Evolutionary conservation across 2,888 invertebrate species (phyloP).

Genomic region (Spisula solida): DNA sequence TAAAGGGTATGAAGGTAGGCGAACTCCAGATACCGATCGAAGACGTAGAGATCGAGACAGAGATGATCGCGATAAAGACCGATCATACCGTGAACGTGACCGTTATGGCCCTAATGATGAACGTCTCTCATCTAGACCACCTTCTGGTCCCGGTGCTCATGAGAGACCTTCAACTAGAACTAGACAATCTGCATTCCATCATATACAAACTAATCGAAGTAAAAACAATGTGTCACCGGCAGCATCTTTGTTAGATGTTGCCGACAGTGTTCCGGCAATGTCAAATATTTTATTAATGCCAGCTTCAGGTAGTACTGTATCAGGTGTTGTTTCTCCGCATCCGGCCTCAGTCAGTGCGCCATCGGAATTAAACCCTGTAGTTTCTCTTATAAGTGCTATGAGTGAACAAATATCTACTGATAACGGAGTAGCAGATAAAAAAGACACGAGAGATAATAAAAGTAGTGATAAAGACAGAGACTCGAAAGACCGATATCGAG

Average conservation of each 20-base stretch:
- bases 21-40: slow-evolving; percentile 46
- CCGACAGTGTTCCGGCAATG: slow-evolving; percentile 74
- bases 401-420: slow-evolving; percentile 72
- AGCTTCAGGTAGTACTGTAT: slow-evolving; percentile 68
- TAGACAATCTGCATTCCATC: slow-evolving; percentile 76
- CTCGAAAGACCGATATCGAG: slow-evolving; percentile 43
- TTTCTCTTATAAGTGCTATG: slow-evolving; percentile 71
- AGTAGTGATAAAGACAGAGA: slow-evolving; percentile 35
- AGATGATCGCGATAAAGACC: slow-evolving; percentile 45
- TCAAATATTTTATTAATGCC: slow-evolving; percentile 80
- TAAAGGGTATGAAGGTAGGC: slow-evolving; percentile 42
- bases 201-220: slow-evolving; percentile 67
- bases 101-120: slow-evolving; percentile 56
- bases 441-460: slow-evolving; percentile 33
- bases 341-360: slow-evolving; percentile 37
- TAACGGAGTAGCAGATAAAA: slow-evolving; percentile 40
- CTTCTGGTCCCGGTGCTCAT: slow-evolving; percentile 56
- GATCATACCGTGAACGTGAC: slow-evolving; percentile 41
- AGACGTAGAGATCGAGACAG: slow-evolving; percentile 35
- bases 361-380: slow-evolving; percentile 65
- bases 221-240: slow-evolving; percentile 85
- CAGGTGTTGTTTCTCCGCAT: slow-evolving; percentile 18
- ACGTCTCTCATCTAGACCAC: slow-evolving; percentile 62
- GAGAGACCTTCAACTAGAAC: slow-evolving; percentile 34
- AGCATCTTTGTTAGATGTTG: slow-evolving; percentile 84